Conservation (phyloP, 2,888 invertebrate species). For the Brenthis hecate region DNA sequence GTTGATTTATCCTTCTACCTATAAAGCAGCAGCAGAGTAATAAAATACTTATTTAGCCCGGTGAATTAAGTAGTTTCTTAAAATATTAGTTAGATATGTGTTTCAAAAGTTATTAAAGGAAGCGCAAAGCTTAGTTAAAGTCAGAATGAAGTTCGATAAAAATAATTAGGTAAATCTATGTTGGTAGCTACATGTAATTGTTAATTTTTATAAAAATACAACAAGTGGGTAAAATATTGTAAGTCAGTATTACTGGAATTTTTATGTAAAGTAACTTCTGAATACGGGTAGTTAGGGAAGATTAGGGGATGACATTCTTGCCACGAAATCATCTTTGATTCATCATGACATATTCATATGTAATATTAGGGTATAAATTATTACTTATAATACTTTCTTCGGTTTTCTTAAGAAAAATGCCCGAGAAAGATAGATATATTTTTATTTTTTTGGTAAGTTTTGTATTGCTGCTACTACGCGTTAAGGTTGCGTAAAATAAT, state of each 20-base stretch:
- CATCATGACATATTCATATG: conserved; percentile 27
- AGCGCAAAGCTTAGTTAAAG: too few relatives aligned
- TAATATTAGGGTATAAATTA: conserved; percentile 20
- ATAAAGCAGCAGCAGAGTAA: too few relatives aligned
- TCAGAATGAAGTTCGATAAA: too few relatives aligned
- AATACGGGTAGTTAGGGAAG: conserved; percentile 32
- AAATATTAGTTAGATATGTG: too few relatives aligned
- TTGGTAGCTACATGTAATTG: too few relatives aligned
- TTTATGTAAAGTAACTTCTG: conserved; percentile 12
- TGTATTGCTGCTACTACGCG: neutral
- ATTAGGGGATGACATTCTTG: conserved; percentile 25
- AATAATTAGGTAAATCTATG: too few relatives aligned
- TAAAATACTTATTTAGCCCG: too few relatives aligned
- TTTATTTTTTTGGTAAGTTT: neutral
- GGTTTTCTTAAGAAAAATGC: conserved; percentile 7
- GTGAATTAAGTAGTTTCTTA: too few relatives aligned
- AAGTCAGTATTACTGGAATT: conserved; percentile 1
- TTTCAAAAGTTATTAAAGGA: too few relatives aligned
- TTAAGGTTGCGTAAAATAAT: too few relatives aligned
- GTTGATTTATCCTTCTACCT: too few relatives aligned
- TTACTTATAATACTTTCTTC: neutral
- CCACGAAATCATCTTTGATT: conserved; percentile 23
- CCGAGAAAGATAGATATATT: neutral
- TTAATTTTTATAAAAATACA: neutral
- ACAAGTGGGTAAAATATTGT: neutral